Base-by-base conservation (phyloP, 2,888 invertebrate genomes). In the Sipunculus nudus region DNA sequence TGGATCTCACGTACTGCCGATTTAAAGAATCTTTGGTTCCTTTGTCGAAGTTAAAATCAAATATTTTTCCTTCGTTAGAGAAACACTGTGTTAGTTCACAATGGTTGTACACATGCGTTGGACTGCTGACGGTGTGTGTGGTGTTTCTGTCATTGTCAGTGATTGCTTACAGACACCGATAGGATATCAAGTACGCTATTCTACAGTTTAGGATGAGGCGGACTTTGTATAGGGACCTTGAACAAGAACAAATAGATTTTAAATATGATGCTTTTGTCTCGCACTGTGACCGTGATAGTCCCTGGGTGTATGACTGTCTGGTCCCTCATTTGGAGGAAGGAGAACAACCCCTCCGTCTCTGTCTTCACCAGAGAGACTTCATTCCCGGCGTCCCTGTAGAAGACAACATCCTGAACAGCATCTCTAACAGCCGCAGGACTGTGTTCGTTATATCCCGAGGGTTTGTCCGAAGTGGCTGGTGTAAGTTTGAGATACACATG, bases 291-390 rank as follows among this genome's bases (percentile, higher is more conserved):
- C 86, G 87, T 40, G 89, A 91, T 72, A 81, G 88, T 0, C 78
- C 84, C 0, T 90, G 90, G 89, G 88, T 90, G 2, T 75, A 89
- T 48, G 87, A 89, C 25, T 84, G 88, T 10, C 82, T 90, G 0
- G 76, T 90, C 13, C 89, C 89, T 0, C 87, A 88, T 49, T 82
- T 90, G 8, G n/a, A n/a, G n/a, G 90, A 90, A 0, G 23, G 19
- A n/a, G 84, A 87, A n/a, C 63, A 67, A 25, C 41, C 25, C 6
- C 83, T 89, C 67, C 88, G 87, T 47, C 87, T 89, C 0, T 91
- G 90, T 71, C 81, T 91, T 3, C 90, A 91, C 67, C 89, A 90
- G 75, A 85, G 91, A 45, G 90, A 91, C 73, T 91, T 90, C 77
- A 87, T 88, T 87, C 88, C 89, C n/a, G 90, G 90, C 0, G 84